Base-by-base conservation (phyloP, 2,113 vertebrate species). In the Lagopus muta region DNA sequence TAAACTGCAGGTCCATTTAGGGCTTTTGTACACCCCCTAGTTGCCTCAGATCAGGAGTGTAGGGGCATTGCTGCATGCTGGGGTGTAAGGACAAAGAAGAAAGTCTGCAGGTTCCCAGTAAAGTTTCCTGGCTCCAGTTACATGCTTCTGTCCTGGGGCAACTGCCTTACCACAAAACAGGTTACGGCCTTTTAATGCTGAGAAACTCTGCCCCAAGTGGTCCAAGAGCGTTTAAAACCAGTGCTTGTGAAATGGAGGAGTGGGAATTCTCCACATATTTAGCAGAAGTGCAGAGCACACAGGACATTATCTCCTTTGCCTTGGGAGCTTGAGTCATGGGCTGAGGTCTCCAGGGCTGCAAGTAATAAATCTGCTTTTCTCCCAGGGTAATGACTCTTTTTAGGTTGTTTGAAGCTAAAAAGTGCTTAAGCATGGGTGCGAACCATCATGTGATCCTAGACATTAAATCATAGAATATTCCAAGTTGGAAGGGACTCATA, bases 321-420 rank as follows among this genome's bases (percentile, higher is more conserved):
- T 57, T n/a, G 30, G 28, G 32, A 85, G 38, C 52, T 78, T 30
- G 7, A 3, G 2, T 30, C 15, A 3, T 0, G 0, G 45, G 60
- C n/a, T 71, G 61, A 81, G 38, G 9, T 94, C 3, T 42, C 24
- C 28, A 21, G 28, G 50, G 58, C 38, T 88, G 22, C 28, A 76
- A 65, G 72, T 28, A 70, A 40, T 57, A 34, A 80, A 73, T 70
- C 34, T 10, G 18, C 27, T 12, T 86, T 82, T 75, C 18, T 8
- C 14, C 11, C 11, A 16, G 1, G 4, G 32, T 71, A 38, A 34
- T 70, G 42, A 50, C 9, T 11, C 38, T 50, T 90, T 38, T 32
- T 22, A 74, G 32, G 55, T 34, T 40, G 40, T 58, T 67, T 75
- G 47, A 82, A 55, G 25, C 32, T 50, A 43, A 54, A n/a, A 82